phyloP scores from a whole-genome alignment of 2,113 vertebrate genomes.

The Aptenodytes patagonicus region DNA sequence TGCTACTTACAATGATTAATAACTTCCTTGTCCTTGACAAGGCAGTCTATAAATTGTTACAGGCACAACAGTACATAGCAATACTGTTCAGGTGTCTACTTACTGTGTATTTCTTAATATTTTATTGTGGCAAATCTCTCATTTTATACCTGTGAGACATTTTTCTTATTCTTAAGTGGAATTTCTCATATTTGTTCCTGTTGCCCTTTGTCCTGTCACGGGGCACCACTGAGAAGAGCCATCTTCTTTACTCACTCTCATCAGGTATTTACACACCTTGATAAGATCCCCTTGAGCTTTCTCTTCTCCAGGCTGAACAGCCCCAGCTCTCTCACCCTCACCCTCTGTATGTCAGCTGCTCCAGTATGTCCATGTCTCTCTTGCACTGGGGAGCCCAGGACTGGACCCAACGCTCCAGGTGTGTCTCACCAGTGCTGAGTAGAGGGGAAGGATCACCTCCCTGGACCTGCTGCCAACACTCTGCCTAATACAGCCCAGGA shows the following conservation, averaged over 20 bases:
- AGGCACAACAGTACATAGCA: constrained; percentile 10
- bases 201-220: background rate
- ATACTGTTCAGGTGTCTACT: background rate
- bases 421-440: background rate
- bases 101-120: background rate
- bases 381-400: background rate
- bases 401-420: background rate
- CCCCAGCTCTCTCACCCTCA: background rate
- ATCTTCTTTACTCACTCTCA: background rate
- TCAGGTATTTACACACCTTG: background rate
- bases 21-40: constrained; percentile 66
- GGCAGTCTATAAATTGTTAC: constrained; percentile 55
- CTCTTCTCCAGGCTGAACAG: background rate
- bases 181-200: background rate
- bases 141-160: background rate
- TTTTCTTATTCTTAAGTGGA: background rate
- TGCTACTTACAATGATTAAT: constrained; percentile 56
- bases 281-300: rapidly evolving
- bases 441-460: background rate
- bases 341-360: background rate
- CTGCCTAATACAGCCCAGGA: background rate
- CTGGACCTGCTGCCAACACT: background rate
- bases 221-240: background rate
- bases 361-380: background rate
- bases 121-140: constrained; percentile 27